These are phyloP conservation scores for Erpornis zantholeuca DNA, from an alignment of 2,113 vertebrate species.

Conservation along the genomic window DNA sequence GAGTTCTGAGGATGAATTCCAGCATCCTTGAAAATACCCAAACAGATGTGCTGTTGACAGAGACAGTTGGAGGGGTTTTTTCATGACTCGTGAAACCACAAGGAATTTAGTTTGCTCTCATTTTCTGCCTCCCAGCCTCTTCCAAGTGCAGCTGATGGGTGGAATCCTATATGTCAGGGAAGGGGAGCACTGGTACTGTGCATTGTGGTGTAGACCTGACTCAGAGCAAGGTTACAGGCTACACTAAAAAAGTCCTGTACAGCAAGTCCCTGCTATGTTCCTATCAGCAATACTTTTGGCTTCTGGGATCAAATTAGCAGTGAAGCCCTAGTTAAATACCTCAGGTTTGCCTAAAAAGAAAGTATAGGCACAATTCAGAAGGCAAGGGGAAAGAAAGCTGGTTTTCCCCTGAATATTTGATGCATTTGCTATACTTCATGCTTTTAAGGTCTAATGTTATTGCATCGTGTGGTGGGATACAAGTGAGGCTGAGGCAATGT, in stretches of 20 bases:
- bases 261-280: not conserved
- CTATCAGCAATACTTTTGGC: rapidly evolving
- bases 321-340: not conserved
- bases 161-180: not conserved
- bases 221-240: not conserved
- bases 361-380: not conserved
- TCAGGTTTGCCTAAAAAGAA: not conserved
- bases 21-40: not conserved
- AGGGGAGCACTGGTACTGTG: not conserved
- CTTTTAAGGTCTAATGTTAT: not conserved
- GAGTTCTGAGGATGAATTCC: not conserved
- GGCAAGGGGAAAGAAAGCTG: not conserved
- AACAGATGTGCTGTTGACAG: not conserved
- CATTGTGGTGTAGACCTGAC: rapidly evolving
- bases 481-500: not conserved
- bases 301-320: not conserved
- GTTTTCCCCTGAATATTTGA: not conserved
- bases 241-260: rapidly evolving
- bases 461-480: not conserved
- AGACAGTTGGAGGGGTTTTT: not conserved
- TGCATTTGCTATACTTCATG: not conserved
- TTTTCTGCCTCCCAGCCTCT: not conserved
- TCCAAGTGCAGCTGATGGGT: not conserved
- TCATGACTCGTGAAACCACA: not conserved
- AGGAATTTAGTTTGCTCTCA: not conserved